Base-by-base conservation (phyloP, 2,797 vertebrate species). In the Strix occidentalis region DNA sequence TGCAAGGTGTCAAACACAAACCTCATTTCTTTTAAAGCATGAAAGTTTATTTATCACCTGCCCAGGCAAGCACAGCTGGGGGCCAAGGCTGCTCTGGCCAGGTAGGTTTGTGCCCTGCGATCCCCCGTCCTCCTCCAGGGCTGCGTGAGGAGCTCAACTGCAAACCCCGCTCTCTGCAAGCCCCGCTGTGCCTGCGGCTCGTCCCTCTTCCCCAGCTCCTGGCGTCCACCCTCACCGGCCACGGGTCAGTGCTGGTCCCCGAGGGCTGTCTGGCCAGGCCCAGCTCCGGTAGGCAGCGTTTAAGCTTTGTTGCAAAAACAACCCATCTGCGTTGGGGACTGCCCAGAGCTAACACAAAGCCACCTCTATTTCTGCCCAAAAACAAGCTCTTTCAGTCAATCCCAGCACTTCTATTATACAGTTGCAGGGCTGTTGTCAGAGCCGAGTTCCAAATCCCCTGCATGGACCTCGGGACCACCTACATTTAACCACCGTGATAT, bases 401-500 rank as follows among this genome's bases (percentile, higher is more conserved):
- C 96, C 96, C 96, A 91, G 96, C 77, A 92, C 90, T 74, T 96
- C 93, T 75, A 95, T 97, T 98, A 96, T 97, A 89, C 96, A 93
- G 58, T 46, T 28, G 45, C 28, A 23, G 85, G 66, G 92, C 95
- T 84, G 71, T 93, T 97, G 96, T 95, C 87, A 84, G 97, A 97
- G 95, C 93, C 1, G 29, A 85, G 95, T 91, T 95, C 96, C 94
- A 93, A 88, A 93, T 85, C 85, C 93, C 93, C 93, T 94, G 46
- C 87, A 57, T 1, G 4, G 76, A 86, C n/a, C 84, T 50, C 63
- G 26, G 63, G 97, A 94, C 98, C 98, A 98, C 98, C 98, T 98
- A 98, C 98, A 97, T 90, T 68, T 95, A 95, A 97, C 97, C 96
- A 93, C 94, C 9, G 31, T 98, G 97, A 97, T 98, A 97, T 98